These are phyloP conservation scores for Microtus ochrogaster DNA, from an alignment of 2,113 vertebrate species.

Conservation along the genomic window DNA sequence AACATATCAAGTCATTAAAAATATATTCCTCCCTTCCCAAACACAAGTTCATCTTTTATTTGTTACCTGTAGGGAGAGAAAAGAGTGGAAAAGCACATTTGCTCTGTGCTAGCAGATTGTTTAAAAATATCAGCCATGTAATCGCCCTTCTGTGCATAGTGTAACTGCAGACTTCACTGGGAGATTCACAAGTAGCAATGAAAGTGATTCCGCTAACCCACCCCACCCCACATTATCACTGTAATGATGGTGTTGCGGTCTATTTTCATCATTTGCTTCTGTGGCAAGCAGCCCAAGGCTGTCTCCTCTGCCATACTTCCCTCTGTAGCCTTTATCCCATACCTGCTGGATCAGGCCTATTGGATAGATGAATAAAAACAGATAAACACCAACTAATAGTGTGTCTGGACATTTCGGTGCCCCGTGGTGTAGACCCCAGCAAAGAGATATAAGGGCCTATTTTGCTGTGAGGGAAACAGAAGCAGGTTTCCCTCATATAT, in stretches of 20 bases:
- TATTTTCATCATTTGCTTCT: slow-evolving; percentile 24
- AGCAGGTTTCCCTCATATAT: not conserved
- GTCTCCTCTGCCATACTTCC: not conserved
- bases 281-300: not conserved
- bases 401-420: not conserved
- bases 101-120: slow-evolving; percentile 29
- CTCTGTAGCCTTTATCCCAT: not conserved
- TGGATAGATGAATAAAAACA: not conserved
- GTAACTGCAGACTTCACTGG: not conserved
- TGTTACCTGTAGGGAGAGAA: not conserved
- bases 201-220: not conserved
- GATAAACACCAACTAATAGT: not conserved
- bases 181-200: slow-evolving; percentile 37
- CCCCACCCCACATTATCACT: not conserved
- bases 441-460: not conserved
- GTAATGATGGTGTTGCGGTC: not conserved
- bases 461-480: not conserved
- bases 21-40: not conserved
- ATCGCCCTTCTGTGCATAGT: not conserved
- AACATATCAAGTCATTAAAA: slow-evolving; percentile 43
- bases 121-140: not conserved
- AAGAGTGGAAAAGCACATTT: slow-evolving; percentile 5
- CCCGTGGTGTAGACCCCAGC: not conserved
- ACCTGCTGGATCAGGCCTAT: not conserved
- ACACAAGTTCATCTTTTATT: slow-evolving; percentile 48